These are phyloP conservation scores for Parazoanthus swiftii DNA, from an alignment of 92 coral and sea anemone species.

Conservation along the genomic window DNA sequence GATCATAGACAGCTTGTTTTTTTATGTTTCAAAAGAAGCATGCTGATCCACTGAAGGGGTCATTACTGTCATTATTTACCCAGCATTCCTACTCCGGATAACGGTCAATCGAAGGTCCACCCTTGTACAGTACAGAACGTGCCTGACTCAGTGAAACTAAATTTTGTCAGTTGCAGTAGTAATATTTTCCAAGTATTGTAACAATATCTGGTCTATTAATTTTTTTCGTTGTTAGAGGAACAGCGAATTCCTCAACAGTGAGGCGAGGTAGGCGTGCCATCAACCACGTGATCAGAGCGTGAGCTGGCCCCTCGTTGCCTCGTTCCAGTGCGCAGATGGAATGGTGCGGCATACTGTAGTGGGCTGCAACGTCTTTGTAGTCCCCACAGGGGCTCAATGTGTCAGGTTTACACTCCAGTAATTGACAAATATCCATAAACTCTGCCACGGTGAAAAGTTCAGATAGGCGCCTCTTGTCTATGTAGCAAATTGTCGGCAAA, in stretches of 20 bases:
- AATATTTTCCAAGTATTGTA: background rate
- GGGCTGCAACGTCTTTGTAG: background rate
- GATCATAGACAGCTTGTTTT: too few relatives aligned
- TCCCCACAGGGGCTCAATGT: background rate
- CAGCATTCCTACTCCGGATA: too few relatives aligned
- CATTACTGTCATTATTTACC: too few relatives aligned
- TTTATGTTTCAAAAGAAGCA: too few relatives aligned
- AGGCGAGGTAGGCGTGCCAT: background rate
- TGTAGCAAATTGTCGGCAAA: background rate
- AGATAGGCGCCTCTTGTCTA: background rate
- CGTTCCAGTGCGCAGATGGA: background rate
- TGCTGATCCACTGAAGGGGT: too few relatives aligned
- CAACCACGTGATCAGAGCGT: constrained; percentile 27
- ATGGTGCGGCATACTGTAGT: background rate
- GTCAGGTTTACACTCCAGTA: background rate
- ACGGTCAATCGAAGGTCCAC: too few relatives aligned
- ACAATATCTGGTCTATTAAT: constrained; percentile 41
- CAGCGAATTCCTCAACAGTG: constrained; percentile 45
- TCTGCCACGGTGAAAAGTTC: background rate
- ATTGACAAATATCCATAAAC: background rate
- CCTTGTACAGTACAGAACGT: too few relatives aligned
- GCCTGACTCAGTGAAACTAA: too few relatives aligned
- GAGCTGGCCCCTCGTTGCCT: constrained; percentile 3
- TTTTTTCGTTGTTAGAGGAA: background rate
- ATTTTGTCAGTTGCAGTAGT: constrained; percentile 1